Base-by-base conservation (phyloP, 1,140 invertebrate species). In the Metaphire vulgaris region DNA sequence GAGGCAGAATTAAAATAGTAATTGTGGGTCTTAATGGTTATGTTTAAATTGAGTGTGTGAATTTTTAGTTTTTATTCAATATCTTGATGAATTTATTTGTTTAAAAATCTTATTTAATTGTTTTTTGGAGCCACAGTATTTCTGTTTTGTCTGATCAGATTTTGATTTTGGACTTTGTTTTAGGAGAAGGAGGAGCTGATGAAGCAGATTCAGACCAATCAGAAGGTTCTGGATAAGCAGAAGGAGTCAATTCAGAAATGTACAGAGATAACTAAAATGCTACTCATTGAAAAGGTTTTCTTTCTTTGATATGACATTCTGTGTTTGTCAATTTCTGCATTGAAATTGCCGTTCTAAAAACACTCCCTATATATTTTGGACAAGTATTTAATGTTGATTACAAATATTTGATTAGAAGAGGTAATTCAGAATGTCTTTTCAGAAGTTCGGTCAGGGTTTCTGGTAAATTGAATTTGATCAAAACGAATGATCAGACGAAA, bases 211-310 rank as follows among this genome's bases (percentile, higher is more conserved):
- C 90, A 92, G 84, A 91, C 91, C 84, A 93, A 97, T 88, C 93
- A 94, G 87, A 97, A 97, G 89, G 88, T 92, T 80, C 92, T 97
- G 86, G 96, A 98, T 86, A 94, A 97, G 89, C 94, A 97, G 87
- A 98, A 98, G 89, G 92, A 92, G 85, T 95, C 96, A 88, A 93
- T 97, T 85, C 93, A 93, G 69, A 85, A 85, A 79, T 87, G 85
- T 82, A 78, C 83, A 68, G 82, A 83, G 76, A 85, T 85, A 70
- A 86, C 84, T 77, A 97, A 97, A 87, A 96, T 96, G 87, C 89
- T 98, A 86, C 90, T 98, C 80, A 97, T 96, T 88, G 96, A 98
- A 89, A 98, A 98, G 81, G 86, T 87, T 79, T 69, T 80, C 76
- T 79, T 15, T 31, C 28, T 56, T 66, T n/a, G 29, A 0, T 14